Base-by-base conservation (phyloP, 2,113 vertebrate species). In the Ceyx margarethae region DNA sequence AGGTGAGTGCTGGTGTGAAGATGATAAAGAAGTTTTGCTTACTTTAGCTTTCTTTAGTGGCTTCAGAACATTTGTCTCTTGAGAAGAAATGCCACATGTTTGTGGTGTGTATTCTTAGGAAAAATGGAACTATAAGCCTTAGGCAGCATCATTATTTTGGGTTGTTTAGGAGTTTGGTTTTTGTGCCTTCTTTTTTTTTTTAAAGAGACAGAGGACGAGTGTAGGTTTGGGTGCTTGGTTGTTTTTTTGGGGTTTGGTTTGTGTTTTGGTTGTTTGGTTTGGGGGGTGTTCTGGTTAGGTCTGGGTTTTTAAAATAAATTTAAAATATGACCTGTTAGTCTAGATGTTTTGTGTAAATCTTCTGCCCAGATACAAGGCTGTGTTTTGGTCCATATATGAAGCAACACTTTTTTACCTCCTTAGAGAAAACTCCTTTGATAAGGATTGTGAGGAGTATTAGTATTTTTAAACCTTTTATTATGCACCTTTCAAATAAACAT, bases 141-240 rank as follows among this genome's bases (percentile, higher is more conserved):
- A 29, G 25, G 28, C 61, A 88, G 25, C 19, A 13, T 46, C 0
- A 0, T 35, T 76, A 35, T 45, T 62, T 77, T 40, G 19, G 31
- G 12, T n/a, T 64, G 21, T 5, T 7, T 3, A 2, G 17, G 6
- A 6, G 3, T 2, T 14, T 54, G n/a, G 15, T 19, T 6, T 3
- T 50, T 28, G 37, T 37, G 37, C 10, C 4, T 6, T 3, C 42
- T 28, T 6, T 3, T 50, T 28, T 7, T 43, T 33, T 45, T 50
- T 45, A 31, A 46, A 46, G 42, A 31, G 29, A 18, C 3, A 5
- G 3, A 11, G n/a, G 9, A 3, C 18, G 23, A 31, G 6, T 16
- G 17, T 37, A 76, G 22, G 9, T 1, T 73, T 64, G 21, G 23
- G 21, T 58, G 26, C 29, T 71, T 40, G 14, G 43, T 46, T 50